These are phyloP conservation scores for Exaiptasia diaphana DNA, from an alignment of 64 coral and sea anemone genomes.

Conservation along the genomic window DNA sequence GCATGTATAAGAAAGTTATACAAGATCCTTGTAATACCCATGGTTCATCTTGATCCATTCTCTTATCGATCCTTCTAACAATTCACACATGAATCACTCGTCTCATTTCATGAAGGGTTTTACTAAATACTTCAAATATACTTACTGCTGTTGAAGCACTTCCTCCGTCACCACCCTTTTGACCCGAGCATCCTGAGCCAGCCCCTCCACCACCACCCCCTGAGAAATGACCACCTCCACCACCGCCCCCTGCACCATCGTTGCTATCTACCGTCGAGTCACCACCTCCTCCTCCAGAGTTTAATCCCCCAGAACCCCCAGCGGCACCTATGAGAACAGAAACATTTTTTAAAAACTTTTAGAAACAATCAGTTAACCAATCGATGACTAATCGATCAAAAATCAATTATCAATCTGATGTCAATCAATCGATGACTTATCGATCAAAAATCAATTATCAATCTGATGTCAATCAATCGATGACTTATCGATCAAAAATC, in stretches of 20 bases:
- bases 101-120: background rate
- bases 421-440: too few relatives aligned
- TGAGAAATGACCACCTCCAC: conserved; percentile 75
- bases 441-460: too few relatives aligned
- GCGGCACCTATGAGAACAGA: background rate
- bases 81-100: too few relatives aligned
- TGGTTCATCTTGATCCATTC: background rate
- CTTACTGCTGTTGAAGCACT: conserved; percentile 31
- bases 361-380: too few relatives aligned
- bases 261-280: conserved; percentile 30
- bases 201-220: conserved; percentile 66
- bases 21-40: background rate
- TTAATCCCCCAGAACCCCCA: conserved; percentile 50
- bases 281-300: conserved; percentile 66
- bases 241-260: conserved; percentile 62
- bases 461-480: too few relatives aligned
- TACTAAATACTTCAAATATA: background rate
- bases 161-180: conserved; percentile 43
- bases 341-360: background rate
- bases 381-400: too few relatives aligned
- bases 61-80: background rate
- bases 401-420: too few relatives aligned
- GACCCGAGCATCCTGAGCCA: conserved; percentile 17
- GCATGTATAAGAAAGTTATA: background rate
- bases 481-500: too few relatives aligned